Evolutionary conservation across 2,888 invertebrate genomes (phyloP), one percentile per base, ranked within the genome.

Genomic region (Zootermopsis nevadensis): DNA sequence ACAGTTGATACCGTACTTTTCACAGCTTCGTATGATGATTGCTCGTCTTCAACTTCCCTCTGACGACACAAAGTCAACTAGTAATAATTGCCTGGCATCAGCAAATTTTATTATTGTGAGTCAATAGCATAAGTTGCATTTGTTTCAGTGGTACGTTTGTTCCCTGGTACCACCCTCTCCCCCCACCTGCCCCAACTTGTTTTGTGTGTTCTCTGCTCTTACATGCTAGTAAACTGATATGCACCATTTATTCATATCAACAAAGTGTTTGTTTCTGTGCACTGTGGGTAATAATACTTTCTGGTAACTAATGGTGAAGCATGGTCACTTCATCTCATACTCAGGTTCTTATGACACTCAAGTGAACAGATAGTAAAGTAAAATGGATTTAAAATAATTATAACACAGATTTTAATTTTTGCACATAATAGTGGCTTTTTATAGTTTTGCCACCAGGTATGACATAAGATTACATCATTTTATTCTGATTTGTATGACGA

Each of bases 11-110:
- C 81, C 86, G 83, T 86, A 85, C 88, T 88, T 88, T 89, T 93
- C 93, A 91, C 93, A 93, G 93, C 93, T 91, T 93, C 93, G 90
- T 93, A 91, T 91, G 93, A 93, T 92, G 93, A 93, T 91, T 93
- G 92, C 91, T 93, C 93, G 89, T 93, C 93, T 90, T 93, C 93
- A 90, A 93, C 93, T 88, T 93, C 93, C 90, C 93, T 93, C 91
- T 93, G 93, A 92, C 91, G 69, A 53, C 79, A 55, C 67, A 76
- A 82, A 72, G 67, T 53, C 35, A 79, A 79, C 60, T 31, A 60
- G 72, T 79, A n/a, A 83, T 53, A 69, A 77, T 10, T 77, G 83
- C 72, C 79, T 79, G 79, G 83, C 69, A 48, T 42, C 83, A 55
- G 35, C 69, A 76, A 42, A 27, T 74, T 67, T 66, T 83, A 55